Evolutionary conservation across 1,140 invertebrate species (phyloP), one percentile per base, ranked within the genome.

Genomic region (Euwallacea similis): DNA sequence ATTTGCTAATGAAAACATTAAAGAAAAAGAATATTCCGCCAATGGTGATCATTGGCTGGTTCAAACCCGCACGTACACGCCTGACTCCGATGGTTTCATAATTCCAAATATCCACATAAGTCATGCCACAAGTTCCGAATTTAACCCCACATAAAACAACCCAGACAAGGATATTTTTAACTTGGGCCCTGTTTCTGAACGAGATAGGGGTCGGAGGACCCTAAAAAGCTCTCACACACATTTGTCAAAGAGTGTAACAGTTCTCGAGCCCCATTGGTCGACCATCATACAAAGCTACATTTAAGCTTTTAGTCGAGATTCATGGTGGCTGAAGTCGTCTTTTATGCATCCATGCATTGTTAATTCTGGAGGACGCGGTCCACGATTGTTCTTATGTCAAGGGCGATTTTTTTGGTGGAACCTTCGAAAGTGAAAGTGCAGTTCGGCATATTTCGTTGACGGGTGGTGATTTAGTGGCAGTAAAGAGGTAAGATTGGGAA

Each of bases 241-340:
- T 71, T 71, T 71, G 44, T 71, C 61, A 74, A 33, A 33, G 21
- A 69, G 46, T 74, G 74, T 75, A 71, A 74, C 72, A 74, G 65
- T 75, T 69, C 76, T 66, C 58, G 43, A 70, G 75, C 74, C 73
- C 73, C 72, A 76, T 79, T 78, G 78, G 77, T 75, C 71, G 76
- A 61, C 47, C 73, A 33, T 33, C 21, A 76, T 77, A 54, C 62
- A 75, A 78, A 76, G 76, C 74, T 66, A 74, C 71, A 73, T 75
- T 75, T 61, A 56, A 11, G n/a, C 42, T 75, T 75, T 61, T 46
- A 11, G n/a, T 16, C 4, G 10, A 60, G 68, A 61, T 71, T 66
- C 66, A 66, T 55, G 46, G 42, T 44, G 61, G 42, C 16, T 16
- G 21, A 33, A 33, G 21, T 33, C 54, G 21, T 59, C 54, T 64